Evolutionary conservation across 2,888 invertebrate genomes (phyloP), one percentile per base, ranked within the genome.

Genomic region (Leucozona laternaria): DNA sequence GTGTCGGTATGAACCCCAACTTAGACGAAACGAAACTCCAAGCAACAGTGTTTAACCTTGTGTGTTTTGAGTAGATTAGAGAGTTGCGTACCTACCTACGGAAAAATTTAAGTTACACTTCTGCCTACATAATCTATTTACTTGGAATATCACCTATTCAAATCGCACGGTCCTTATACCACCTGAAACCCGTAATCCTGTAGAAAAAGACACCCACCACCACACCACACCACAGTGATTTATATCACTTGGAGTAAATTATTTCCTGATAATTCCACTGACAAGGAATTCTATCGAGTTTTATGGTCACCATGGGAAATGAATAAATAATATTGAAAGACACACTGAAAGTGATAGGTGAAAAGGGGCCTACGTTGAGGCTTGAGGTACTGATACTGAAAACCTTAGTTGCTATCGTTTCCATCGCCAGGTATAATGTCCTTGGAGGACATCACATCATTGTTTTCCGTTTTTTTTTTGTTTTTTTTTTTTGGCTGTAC

Each of bases 281-380:
- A 86, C 86, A 86, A 75, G 86, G 45, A 79, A 75, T 86, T 86
- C 86, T 78, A 86, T 86, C 86, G 86, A 86, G 75, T 86, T 82
- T 82, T 86, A 82, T 82, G 86, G 86, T 79, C 81, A 86, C 82
- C 86, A 71, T 82, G 86, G 86, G 86, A 86, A 82, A 86, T 86
- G 86, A 86, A 86, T 86, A 86, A 86, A 79, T 82, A 86, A 86
- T 66, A 79, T 82, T 75, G 62, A 75, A 82, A 82, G 86, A 78
- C 77, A 81, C 60, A 60, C 72, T 68, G 68, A 40, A 78, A 78
- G 43, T 72, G 81, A 75, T 64, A 86, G 81, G 70, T 73, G 70
- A 58, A 81, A 62, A 43, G 45, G 71, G 73, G 53, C 71, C 31
- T 53, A 37, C 66, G 40, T 20, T 43, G 7, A 2, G n/a, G n/a